Evolutionary conservation across 2,888 invertebrate species (phyloP), one percentile per base, ranked within the genome.

Genomic region (Macropis europaea): DNA sequence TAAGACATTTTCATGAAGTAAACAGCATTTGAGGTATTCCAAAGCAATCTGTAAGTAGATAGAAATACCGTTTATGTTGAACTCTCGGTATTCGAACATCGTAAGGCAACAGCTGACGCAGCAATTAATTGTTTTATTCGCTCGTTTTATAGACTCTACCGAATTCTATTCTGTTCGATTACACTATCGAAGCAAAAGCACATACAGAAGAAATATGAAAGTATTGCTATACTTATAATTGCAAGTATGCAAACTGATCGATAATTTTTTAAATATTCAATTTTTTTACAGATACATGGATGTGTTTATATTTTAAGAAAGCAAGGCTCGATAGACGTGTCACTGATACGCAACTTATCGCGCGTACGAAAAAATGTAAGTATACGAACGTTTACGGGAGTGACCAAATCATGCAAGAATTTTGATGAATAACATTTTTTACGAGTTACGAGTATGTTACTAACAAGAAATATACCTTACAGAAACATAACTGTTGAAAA

Each of bases 21-120:
- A n/a, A n/a, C n/a, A n/a, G n/a, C n/a, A n/a, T n/a, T n/a, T n/a
- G n/a, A n/a, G 3, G 9, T 13, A 7, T 15, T 36, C 15, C 5
- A 52, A 9, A 4, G 3, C 9, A n/a, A 36, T 36, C 6, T 0
- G 28, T 2, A 13, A 9, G 38, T n/a, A 9, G 6, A 3, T n/a
- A n/a, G n/a, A n/a, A n/a, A n/a, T n/a, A n/a, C n/a, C 36, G 36
- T 3, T 4, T 36, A 36, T 13, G 19, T 11, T 30, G 30, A 32
- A 32, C 24, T 43, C 15, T 6, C 9, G 19, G 13, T 38, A 54
- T 42, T 32, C 32, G 32, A 22, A 15, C 9, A 32, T 26, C 6
- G 19, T 15, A 17, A 36, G 13, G 28, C 36, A 22, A 34, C 57
- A 62, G 45, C 62, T 62, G 57, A 62, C 45, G 62, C 52, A 9